Conservation (phyloP, 1,140 invertebrate genomes). For the Drosophila prosaltans region DNA sequence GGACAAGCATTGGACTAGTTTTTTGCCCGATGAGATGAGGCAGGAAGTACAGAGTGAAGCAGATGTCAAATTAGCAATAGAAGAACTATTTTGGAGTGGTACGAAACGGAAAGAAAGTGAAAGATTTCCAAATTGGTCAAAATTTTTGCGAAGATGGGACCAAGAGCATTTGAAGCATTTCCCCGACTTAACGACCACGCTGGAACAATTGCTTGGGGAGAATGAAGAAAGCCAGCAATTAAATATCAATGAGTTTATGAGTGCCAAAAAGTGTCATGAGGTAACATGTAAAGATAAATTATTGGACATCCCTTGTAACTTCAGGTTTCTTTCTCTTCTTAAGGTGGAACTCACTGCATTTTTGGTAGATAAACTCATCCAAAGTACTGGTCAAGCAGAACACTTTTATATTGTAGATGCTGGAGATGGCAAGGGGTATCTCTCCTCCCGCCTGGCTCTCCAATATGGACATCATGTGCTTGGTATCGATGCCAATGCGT, state of each 20-base stretch:
- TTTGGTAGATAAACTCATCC: slow-evolving; percentile 83
- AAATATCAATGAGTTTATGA: slow-evolving; percentile 88
- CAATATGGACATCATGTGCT: slow-evolving; percentile 89
- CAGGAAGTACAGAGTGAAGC: slow-evolving; percentile 82
- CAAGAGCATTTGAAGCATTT: slow-evolving; percentile 71
- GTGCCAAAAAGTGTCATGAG: slow-evolving; percentile 92
- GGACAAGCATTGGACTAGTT: slow-evolving; percentile 87
- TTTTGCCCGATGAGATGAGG: slow-evolving; percentile 85
- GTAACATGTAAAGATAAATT: slow-evolving; percentile 82
- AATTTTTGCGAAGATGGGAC: slow-evolving; percentile 61
- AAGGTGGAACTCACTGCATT: slow-evolving; percentile 85
- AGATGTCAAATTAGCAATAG: slow-evolving; percentile 49
- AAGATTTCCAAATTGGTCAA: slow-evolving; percentile 39
- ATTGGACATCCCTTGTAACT: neutral
- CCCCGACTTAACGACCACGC: slow-evolving; percentile 81
- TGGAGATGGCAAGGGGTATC: slow-evolving; percentile 94
- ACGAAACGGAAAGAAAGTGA: slow-evolving; percentile 20
- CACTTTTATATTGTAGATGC: slow-evolving; percentile 88
- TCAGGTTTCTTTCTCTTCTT: neutral
- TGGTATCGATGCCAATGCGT: slow-evolving; percentile 89
- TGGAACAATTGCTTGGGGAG: slow-evolving; percentile 55
- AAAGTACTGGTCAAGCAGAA: neutral
- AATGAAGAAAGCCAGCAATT: slow-evolving; percentile 53
- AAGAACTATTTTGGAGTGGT: slow-evolving; percentile 61
- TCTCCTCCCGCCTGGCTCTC: slow-evolving; percentile 89